phyloP scores from a whole-genome alignment of 2,888 invertebrate genomes.

The Bibio marci region DNA sequence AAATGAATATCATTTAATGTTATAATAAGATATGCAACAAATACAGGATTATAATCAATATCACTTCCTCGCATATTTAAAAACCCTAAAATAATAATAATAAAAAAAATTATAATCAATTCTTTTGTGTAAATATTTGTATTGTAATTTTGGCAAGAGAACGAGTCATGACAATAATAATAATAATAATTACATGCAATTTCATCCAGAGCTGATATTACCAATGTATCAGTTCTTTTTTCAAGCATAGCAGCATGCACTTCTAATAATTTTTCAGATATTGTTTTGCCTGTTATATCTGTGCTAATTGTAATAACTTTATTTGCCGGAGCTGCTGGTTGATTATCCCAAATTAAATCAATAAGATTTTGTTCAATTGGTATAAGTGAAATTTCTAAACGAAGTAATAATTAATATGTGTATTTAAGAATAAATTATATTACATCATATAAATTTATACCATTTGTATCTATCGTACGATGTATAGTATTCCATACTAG shows the following conservation, averaged over 20 bases:
- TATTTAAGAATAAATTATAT: too few species aligned
- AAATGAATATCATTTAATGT: slow-evolving; percentile 33
- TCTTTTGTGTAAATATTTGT: not conserved
- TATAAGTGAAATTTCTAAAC: slow-evolving; percentile 26
- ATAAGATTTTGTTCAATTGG: slow-evolving; percentile 49
- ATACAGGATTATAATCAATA: slow-evolving; percentile 76
- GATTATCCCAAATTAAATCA: slow-evolving; percentile 43
- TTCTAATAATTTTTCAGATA: slow-evolving; percentile 46
- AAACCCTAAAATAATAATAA: slow-evolving; percentile 40
- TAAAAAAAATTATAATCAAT: not conserved
- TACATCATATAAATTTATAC: slow-evolving; percentile 7
- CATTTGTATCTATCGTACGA: slow-evolving; percentile 33
- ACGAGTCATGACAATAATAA: not conserved
- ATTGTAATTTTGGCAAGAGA: not conserved
- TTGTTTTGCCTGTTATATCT: slow-evolving; percentile 33
- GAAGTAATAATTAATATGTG: too few species aligned
- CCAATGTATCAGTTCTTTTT: slow-evolving; percentile 42
- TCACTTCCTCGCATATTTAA: slow-evolving; percentile 80
- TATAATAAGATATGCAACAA: slow-evolving; percentile 52
- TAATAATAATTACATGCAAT: slow-evolving; percentile 52
- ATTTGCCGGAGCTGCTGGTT: slow-evolving; percentile 26
- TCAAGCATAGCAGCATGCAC: slow-evolving; percentile 49
- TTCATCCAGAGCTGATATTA: slow-evolving; percentile 69
- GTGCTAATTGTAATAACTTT: slow-evolving; percentile 1
- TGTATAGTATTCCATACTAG: slow-evolving; percentile 41